Base-by-base conservation (phyloP, 2,797 vertebrate species). In the Clarias pachynema region DNA sequence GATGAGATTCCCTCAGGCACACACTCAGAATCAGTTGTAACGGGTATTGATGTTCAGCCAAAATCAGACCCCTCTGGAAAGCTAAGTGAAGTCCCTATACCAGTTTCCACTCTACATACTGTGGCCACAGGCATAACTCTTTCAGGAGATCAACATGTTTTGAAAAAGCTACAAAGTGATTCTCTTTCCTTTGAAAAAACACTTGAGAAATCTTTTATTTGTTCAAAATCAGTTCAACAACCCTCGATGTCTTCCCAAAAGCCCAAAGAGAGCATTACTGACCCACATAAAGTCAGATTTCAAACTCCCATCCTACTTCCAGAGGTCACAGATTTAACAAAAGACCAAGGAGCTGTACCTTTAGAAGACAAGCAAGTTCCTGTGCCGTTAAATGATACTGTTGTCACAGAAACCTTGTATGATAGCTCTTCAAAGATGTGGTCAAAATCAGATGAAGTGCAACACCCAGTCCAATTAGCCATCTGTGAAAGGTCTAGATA, bases 371-470 rank as follows among this genome's bases (percentile, higher is more conserved):
- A 72, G 12, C 59, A 34, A 80, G 26, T 80, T 85, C 66, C 34
- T 73, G 63, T 14, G 14, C n/a, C 73, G 2, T 37, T 2, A 15
- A 40, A 26, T 24, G 49, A 49, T 2, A 8, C 24, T 26, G 18
- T 69, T 91, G 90, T 91, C 89, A 94, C 92, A 91, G 91, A 95
- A 93, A 91, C 86, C 2, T 0, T 93, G 69, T 93, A 91, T 86
- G 92, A 91, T 91, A 29, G 37, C 24, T 57, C 44, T 65, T 77
- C 82, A 77, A 6, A 10, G n/a, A 84, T 56, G 8, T 31, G 24
- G 9, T 31, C 37, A 62, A 60, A 78, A 72, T 72, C 65, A 79
- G 4, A 5, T 79, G 74, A 44, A 31, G 26, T 53, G 24, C 29
- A 34, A n/a, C 12, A 44, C 29, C 65, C 73, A 22, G 3, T 22